A percentile compares a stretch with the other conserved stretches of the same genome.
phyloP scores from a whole-genome alignment of 2,888 invertebrate genomes.

The Philhelius pedissequus region DNA sequence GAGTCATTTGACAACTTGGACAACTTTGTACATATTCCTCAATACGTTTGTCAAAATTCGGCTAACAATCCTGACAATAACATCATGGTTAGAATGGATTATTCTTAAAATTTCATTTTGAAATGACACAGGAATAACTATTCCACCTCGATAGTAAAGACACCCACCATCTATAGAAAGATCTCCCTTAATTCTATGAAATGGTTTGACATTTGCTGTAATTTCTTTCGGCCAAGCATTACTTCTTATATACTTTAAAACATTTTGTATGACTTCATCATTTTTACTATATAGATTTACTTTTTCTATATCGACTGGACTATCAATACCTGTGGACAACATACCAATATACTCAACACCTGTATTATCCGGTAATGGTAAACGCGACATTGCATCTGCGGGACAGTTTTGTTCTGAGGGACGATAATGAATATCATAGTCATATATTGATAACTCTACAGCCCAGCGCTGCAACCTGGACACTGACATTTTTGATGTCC shows the following conservation, averaged over 20 bases:
- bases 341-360: slow-evolving; percentile 8
- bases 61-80: slow-evolving; percentile 72
- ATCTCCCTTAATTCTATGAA: background rate
- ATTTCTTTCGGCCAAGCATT: background rate
- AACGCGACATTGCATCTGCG: slow-evolving; percentile 17
- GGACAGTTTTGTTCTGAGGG: background rate
- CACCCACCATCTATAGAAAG: slow-evolving; percentile 9
- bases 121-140: slow-evolving; percentile 49
- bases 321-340: background rate
- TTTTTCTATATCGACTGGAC: background rate
- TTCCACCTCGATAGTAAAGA: slow-evolving; percentile 26
- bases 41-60: slow-evolving; percentile 70
- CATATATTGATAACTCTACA: slow-evolving; percentile 5
- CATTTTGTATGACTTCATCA: background rate
- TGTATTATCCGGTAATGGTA: slow-evolving; percentile 2
- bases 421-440: slow-evolving; percentile 5
- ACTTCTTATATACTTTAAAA: background rate
- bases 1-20: slow-evolving; percentile 19
- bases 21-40: slow-evolving; percentile 68
- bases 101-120: slow-evolving; percentile 47
- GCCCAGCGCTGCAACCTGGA: background rate
- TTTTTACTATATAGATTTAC: background rate
- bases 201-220: background rate
- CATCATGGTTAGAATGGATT: slow-evolving; percentile 70
- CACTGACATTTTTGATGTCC: background rate